Percentiles rank a stretch among this genome's conserved stretches.
Evolutionary conservation across 2,797 vertebrate genomes (phyloP).

Genomic region (Bucorvus abyssinicus): DNA sequence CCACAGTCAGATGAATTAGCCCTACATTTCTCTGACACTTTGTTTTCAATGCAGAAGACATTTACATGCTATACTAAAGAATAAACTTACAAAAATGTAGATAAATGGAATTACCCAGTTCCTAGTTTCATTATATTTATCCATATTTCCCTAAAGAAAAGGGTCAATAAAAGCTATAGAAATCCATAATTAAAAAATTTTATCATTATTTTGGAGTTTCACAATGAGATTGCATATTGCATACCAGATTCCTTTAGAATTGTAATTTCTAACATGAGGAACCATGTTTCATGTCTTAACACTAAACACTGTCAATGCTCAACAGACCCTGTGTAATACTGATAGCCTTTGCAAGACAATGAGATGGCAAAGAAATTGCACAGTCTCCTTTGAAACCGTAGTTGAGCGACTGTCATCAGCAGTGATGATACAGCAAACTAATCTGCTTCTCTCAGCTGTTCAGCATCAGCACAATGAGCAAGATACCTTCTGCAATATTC

Average conservation of each 20-base stretch:
- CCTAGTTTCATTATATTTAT: not conserved
- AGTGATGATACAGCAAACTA: not conserved
- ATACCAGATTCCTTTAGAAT: not conserved
- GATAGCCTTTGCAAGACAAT: not conserved
- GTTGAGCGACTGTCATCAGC: not conserved
- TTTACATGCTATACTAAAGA: not conserved
- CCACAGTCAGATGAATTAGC: not conserved
- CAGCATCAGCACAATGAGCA: not conserved
- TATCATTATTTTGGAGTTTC: not conserved
- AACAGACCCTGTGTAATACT: not conserved
- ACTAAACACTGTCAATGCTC: not conserved
- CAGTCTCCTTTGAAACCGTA: not conserved
- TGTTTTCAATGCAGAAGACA: not conserved
- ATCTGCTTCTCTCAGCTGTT: not conserved
- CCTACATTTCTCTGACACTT: not conserved
- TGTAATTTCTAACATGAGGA: not conserved
- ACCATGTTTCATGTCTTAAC: not conserved
- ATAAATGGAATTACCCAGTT: not conserved
- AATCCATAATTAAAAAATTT: not conserved
- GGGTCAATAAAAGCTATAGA: not conserved
- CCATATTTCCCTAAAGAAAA: not conserved
- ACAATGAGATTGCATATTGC: not conserved
- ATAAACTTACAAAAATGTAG: not conserved
- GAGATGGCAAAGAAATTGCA: not conserved
- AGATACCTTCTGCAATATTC: slow-evolving; percentile 5